phyloP scores from a whole-genome alignment of 92 coral and sea anemone genomes.

The Galaxea fascicularis region DNA sequence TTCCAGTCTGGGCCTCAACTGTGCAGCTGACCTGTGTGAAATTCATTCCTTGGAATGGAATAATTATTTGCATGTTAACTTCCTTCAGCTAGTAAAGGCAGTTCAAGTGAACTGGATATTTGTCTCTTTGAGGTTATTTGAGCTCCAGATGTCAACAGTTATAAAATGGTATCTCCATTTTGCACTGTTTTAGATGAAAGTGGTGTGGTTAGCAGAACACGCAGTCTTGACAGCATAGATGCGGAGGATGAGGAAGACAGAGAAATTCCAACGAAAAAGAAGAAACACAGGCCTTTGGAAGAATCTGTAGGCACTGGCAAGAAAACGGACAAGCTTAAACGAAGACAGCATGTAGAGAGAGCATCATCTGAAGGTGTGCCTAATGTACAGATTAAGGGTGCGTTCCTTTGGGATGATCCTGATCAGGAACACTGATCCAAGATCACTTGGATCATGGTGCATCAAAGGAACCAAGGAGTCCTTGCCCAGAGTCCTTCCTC shows the following conservation, averaged over 20 bases:
- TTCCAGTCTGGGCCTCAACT: no score
- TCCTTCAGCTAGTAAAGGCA: no score
- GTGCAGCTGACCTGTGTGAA: no score
- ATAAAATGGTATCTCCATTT: no score
- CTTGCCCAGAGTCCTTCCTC: no score
- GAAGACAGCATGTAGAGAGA: conserved; percentile 29
- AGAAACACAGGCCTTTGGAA: conserved; percentile 78
- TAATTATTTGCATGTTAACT: no score
- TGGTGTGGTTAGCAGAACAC: conserved; percentile 48
- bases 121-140: no score
- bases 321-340: conserved; percentile 30
- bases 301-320: conserved; percentile 61
- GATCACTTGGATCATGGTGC: no score
- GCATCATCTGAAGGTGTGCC: conserved; percentile 28
- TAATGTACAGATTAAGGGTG: neutral
- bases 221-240: conserved; percentile 82
- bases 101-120: no score
- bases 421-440: neutral
- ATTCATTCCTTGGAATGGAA: no score
- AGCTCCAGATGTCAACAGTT: no score
- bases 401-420: neutral
- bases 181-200: conserved; percentile 62
- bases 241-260: conserved; percentile 77
- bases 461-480: no score
- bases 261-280: conserved; percentile 72